Conservation (phyloP, 2,888 invertebrate genomes). For the Tiphia femorata region DNA sequence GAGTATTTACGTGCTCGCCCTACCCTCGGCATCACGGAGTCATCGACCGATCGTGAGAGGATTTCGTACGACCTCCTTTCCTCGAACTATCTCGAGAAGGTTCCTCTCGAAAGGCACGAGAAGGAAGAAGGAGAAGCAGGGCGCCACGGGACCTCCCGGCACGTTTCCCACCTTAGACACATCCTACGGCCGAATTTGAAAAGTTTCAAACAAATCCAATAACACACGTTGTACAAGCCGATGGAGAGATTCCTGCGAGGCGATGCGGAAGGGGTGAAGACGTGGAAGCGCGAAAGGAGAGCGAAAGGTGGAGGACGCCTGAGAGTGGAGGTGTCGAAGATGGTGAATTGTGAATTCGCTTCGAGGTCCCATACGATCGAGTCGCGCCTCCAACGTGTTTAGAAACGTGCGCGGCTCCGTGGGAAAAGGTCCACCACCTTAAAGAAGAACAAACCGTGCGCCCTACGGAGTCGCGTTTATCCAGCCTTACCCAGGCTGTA, state of each 20-base stretch:
- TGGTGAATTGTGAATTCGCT: conserved; percentile 43
- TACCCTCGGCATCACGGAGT: too few species aligned
- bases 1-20: too few species aligned
- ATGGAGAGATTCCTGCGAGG: conserved; percentile 25
- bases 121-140: too few species aligned
- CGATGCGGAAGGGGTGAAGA: conserved; percentile 1
- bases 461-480: background rate
- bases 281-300: background rate
- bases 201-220: conserved; percentile 66
- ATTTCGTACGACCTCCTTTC: conserved; percentile 1
- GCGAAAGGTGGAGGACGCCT: too few species aligned
- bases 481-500: background rate
- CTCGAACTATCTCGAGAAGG: background rate
- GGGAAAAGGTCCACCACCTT: too few species aligned
- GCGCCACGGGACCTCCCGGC: conserved; percentile 27
- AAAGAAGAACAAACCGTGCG: too few species aligned
- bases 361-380: too few species aligned
- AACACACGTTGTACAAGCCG: conserved; percentile 46
- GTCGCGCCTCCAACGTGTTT: background rate
- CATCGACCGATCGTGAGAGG: conserved; percentile 5
- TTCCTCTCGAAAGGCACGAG: background rate
- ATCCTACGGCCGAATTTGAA: conserved; percentile 53
- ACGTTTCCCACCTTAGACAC: conserved; percentile 29
- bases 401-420: too few species aligned
- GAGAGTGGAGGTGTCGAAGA: background rate